Evolutionary conservation across 2,888 invertebrate species (phyloP), one percentile per base, ranked within the genome.

Genomic region (Leptogaster cylindrica): DNA sequence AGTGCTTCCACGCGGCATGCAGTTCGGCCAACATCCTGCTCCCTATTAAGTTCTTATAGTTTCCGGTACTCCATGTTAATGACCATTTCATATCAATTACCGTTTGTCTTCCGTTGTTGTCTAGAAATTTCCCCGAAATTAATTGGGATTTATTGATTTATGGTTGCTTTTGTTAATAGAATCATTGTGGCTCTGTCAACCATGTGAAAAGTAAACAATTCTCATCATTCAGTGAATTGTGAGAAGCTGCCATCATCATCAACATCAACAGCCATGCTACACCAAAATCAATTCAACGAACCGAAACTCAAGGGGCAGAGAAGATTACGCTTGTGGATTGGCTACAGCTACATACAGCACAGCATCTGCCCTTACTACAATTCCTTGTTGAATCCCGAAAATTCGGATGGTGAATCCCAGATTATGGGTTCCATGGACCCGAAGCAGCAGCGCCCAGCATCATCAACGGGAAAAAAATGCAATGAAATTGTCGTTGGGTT

Each of bases 111-210:
- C 39, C 39, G 55, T 23, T 12, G 25, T 25, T 12, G 33, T 23
- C 33, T 33, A 33, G 36, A 55, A 55, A 46, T 46, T 46, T 46
- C 46, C n/a, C 20, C 28, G 31, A 68, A 68, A 66, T 67, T 67
- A 69, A 69, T 69, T 69, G 69, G 66, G 52, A 66, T 69, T 69
- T 69, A 69, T 69, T 69, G 69, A 69, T 69, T 69, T 69, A 69
- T 67, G 69, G 64, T 55, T 44, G 66, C 50, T 66, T 51, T 64
- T 46, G 69, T 69, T 66, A 69, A 66, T 69, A 64, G 55, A 69
- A 66, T 52, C 55, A 66, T 69, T 69, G 69, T 66, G 66, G 64
- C 23, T 52, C 69, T 64, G 69, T 69, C 69, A 55, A 52, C 66
- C 69, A 66, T 69, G 63, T 64, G 69, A 69, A 69, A 66, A 66